These are phyloP conservation scores for Xiphorhynchus elegans DNA, from an alignment of 2,113 vertebrate genomes.

Conservation along the genomic window DNA sequence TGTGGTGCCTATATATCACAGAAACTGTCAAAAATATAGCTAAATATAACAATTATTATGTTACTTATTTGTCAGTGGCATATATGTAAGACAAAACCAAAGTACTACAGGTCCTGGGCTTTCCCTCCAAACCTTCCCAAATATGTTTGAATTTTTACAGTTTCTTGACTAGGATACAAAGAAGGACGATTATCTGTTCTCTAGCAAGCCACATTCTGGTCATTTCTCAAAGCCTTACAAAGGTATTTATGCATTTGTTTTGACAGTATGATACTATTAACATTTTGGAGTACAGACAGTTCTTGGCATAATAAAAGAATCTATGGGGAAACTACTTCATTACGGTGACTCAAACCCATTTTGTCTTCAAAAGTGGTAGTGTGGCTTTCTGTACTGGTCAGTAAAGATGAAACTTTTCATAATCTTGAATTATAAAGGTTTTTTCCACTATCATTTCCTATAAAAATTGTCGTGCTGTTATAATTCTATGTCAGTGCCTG, in stretches of 20 bases:
- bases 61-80: background rate
- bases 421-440: background rate
- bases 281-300: background rate
- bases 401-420: background rate
- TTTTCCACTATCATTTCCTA: background rate
- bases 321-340: background rate
- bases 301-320: background rate
- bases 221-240: background rate
- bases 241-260: background rate
- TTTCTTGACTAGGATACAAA: background rate
- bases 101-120: background rate
- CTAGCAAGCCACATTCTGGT: background rate
- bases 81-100: background rate
- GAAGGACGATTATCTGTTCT: background rate
- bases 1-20: background rate
- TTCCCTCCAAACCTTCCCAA: background rate
- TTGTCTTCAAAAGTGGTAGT: background rate
- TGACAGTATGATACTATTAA: background rate
- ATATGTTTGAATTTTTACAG: background rate
- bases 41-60: background rate
- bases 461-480: background rate
- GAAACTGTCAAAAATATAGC: background rate
- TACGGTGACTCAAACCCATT: background rate
- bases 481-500: background rate
- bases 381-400: background rate